These are phyloP conservation scores for Hyles vespertilio DNA, from an alignment of 1,140 invertebrate genomes.

Conservation along the genomic window DNA sequence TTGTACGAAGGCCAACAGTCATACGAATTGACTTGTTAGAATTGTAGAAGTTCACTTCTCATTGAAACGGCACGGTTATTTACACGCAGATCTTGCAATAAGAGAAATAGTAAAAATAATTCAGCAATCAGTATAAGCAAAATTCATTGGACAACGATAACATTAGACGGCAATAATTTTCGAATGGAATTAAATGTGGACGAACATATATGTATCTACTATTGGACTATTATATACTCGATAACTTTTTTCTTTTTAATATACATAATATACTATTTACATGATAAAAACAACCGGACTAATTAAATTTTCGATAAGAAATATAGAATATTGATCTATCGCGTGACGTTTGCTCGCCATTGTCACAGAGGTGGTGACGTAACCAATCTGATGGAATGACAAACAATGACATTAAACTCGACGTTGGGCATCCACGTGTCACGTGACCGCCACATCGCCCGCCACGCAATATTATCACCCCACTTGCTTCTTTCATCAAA, in stretches of 20 bases:
- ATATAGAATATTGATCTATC: slow-evolving; percentile 7
- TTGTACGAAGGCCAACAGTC: slow-evolving; percentile 35
- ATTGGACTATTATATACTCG: slow-evolving; percentile 64
- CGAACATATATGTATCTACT: slow-evolving; percentile 66
- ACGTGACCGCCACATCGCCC: no score
- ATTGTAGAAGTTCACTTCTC: slow-evolving; percentile 18
- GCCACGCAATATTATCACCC: no score
- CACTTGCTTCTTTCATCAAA: no score
- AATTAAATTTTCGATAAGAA: slow-evolving; percentile 9
- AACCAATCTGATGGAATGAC: slow-evolving; percentile 8
- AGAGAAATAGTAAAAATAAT: slow-evolving; percentile 36
- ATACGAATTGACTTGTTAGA: slow-evolving; percentile 43
- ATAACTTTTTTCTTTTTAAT: slow-evolving; percentile 48
- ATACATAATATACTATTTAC: slow-evolving; percentile 65
- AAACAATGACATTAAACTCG: slow-evolving; percentile 3
- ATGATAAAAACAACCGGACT: slow-evolving; percentile 50
- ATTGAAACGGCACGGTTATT: slow-evolving; percentile 11
- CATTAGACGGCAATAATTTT: slow-evolving; percentile 64
- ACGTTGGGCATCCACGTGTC: no score
- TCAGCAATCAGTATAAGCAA: slow-evolving; percentile 35
- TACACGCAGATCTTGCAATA: slow-evolving; percentile 20
- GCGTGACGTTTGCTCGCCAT: slow-evolving; percentile 5
- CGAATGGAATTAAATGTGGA: slow-evolving; percentile 66
- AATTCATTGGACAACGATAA: slow-evolving; percentile 60
- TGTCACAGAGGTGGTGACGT: background rate